A percentile compares a stretch with the other conserved stretches of the same genome.
phyloP scores from a whole-genome alignment of 2,113 vertebrate genomes.

The Pagrus major region DNA sequence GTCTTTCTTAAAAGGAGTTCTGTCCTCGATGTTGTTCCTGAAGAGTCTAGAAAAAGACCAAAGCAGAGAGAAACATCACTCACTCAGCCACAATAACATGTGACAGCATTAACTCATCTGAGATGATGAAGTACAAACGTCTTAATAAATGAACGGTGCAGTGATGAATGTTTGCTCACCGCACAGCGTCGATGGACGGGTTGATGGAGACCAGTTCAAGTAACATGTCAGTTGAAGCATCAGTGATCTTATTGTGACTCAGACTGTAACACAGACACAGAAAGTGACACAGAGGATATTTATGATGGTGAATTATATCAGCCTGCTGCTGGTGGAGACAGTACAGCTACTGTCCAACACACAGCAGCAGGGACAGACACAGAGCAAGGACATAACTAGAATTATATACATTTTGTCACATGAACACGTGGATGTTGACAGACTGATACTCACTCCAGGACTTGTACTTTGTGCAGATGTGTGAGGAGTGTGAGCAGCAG shows the following conservation, averaged over 20 bases:
- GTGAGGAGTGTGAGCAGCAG: slow-evolving; percentile 32
- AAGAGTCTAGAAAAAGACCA: slow-evolving; percentile 46
- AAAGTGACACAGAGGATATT: neutral
- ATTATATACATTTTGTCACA: too few relatives aligned
- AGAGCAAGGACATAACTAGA: too few relatives aligned
- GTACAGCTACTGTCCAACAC: too few relatives aligned
- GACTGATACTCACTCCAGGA: slow-evolving; percentile 49
- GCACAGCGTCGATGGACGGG: neutral
- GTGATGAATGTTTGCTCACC: slow-evolving; percentile 20
- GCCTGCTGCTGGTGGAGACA: neutral
- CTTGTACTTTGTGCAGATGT: slow-evolving; percentile 49
- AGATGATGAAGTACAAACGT: neutral
- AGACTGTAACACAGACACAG: slow-evolving; percentile 35
- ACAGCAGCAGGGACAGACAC: neutral
- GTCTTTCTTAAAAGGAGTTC: neutral
- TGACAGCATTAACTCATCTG: neutral
- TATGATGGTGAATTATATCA: neutral
- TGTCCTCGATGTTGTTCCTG: slow-evolving; percentile 27
- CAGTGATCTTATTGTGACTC: slow-evolving; percentile 51
- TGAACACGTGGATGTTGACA: too few relatives aligned
- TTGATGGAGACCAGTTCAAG: slow-evolving; percentile 34
- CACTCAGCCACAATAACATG: neutral
- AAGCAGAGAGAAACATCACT: neutral
- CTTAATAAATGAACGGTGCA: neutral
- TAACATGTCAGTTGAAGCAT: slow-evolving; percentile 11